Base-by-base conservation (phyloP, 1,140 invertebrate species). In the Sitophilus oryzae region DNA sequence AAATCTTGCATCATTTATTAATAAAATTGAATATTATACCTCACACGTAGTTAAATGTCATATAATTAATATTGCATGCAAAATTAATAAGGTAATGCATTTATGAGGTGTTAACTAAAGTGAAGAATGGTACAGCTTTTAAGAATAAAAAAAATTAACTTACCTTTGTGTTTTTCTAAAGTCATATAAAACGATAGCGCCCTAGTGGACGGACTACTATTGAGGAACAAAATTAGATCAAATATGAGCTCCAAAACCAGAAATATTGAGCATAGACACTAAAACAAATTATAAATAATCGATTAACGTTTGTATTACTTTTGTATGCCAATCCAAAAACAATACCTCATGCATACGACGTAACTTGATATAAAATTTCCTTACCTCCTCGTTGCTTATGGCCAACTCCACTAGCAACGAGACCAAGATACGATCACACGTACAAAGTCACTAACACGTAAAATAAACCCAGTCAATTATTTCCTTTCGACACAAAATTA, bases 171-270 rank as follows among this genome's bases (percentile, higher is more conserved):
- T 79, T 78, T 82, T 82, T 79, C 80, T 84, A 84, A 85, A 86
- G 83, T 84, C 84, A 86, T 85, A 86, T 86, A 86, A 86, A 83
- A 83, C 79, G 81, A 79, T 86, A 83, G 80, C 84, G 84, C 84
- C 84, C 84, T 79, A 75, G 75, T 82, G 83, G 84, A 86, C 84
- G 84, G 63, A 57, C 55, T 15, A 44, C 54, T 50, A 15, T 46
- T 51, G 20, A 2, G 22, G 20, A 57, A 36, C 41, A 52, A 45
- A 57, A 47, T 9, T 16, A 45, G 45, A 50, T 35, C 10, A 40
- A 23, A 43, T 52, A 21, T n/a, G 18, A 6, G 10, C 2, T 2
- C 6, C 14, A 36, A 21, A 30, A 19, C 14, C 20, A 38, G 47
- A 20, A 38, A 49, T 38, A 37, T 10, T 10, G 8, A 38, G 10